Evolutionary conservation across 2,113 vertebrate genomes (phyloP).

Genomic region (Xenopus laevis): DNA sequence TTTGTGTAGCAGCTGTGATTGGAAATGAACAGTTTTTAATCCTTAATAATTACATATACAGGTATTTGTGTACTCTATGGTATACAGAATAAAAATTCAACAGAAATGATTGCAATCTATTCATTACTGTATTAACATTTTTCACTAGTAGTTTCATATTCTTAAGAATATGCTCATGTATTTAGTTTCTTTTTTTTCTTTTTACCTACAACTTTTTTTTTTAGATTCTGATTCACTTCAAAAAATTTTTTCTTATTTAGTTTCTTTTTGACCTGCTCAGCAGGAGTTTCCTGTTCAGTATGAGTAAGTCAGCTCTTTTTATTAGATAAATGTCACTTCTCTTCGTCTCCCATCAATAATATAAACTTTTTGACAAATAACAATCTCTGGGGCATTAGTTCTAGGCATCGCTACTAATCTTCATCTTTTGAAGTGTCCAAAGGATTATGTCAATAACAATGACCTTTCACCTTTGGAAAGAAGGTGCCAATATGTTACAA

Average conservation of each 20-base stretch:
- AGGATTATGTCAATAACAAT: constrained; percentile 45
- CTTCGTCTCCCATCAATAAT: constrained; percentile 41
- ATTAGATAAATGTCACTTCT: constrained; percentile 41
- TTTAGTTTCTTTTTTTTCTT: neutral
- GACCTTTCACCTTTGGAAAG: constrained; percentile 33
- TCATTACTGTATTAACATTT: too few relatives aligned
- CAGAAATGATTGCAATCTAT: too few relatives aligned
- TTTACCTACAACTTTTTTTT: neutral
- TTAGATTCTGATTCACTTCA: neutral
- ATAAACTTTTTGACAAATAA: constrained; percentile 46
- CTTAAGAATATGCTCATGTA: too few relatives aligned
- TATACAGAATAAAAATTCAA: too few relatives aligned
- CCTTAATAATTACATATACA: too few relatives aligned
- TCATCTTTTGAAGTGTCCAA: constrained; percentile 65
- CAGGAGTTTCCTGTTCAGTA: constrained; percentile 17
- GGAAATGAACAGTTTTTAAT: too few relatives aligned
- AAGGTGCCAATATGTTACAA: constrained; percentile 36
- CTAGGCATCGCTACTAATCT: constrained; percentile 65
- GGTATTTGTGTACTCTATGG: too few relatives aligned
- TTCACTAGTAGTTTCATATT: too few relatives aligned
- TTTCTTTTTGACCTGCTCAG: neutral
- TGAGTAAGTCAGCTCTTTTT: constrained; percentile 18
- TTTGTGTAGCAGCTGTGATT: too few relatives aligned
- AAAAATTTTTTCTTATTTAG: neutral
- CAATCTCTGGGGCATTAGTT: constrained; percentile 60